Base-by-base conservation (phyloP, 1,140 invertebrate genomes). In the Fopius arisanus region DNA sequence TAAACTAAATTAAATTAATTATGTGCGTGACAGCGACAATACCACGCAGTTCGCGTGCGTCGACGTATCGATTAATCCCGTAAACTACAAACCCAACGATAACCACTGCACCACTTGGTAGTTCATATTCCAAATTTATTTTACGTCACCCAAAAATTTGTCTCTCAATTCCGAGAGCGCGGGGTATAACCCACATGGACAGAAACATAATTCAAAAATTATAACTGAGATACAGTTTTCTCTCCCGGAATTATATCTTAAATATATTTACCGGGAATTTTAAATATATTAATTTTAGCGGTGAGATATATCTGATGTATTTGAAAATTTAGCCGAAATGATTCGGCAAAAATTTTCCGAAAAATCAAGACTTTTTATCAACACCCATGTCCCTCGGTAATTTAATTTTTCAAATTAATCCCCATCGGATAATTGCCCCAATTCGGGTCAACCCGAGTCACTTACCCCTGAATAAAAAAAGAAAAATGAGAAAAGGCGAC, bases 1-100 rank as follows among this genome's bases (percentile, higher is more conserved):
- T 86, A 85, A 84, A 85, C 85, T 84, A 87, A 88, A 88, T 88
- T 88, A 86, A 87, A 88, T 88, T 88, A 88, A 88, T 88, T 86
- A 88, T 84, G 83, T 87, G 84, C 85, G 86, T 86, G 85, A 86
- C 85, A 87, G 82, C 83, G 85, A n/a, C n/a, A 87, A 87, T 86
- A 87, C 83, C 83, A 81, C 79, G 81, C 80, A 82, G 81, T 85
- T n/a, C 81, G 85, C 84, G 82, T 85, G 84, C 84, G 80, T 83
- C 82, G 80, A 83, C 80, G 80, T 83, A 86, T 86, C 85, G 85
- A 86, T 86, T 86, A 86, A 76, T 69, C 43, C 73, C 10, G 65
- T 77, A 37, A 72, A 76, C 67, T 29, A 31, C 37, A 40, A 33
- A 54, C 54, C 19, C 54, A 26, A 23, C 2, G 14, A 59, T 26